Base-by-base conservation (phyloP, 1,140 invertebrate species). In the Vollenhovia emeryi region DNA sequence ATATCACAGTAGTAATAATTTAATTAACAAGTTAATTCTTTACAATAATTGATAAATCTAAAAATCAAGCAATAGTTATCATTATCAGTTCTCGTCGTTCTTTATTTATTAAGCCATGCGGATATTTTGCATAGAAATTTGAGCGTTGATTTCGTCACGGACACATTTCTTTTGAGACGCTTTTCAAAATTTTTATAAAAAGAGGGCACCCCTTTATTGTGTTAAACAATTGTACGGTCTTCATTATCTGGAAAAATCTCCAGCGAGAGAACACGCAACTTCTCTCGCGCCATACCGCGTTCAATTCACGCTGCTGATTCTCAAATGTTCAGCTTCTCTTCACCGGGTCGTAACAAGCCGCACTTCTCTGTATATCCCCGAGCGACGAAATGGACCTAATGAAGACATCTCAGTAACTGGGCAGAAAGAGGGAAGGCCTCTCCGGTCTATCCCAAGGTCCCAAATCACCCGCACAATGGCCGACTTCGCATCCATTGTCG, bases 351-450 rank as follows among this genome's bases (percentile, higher is more conserved):
- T 85, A 85, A 85, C 83, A 50, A 85, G 74, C 69, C 24, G 55
- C 71, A 48, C 69, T 84, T 84, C 59, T 48, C 83, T 66, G 36
- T 85, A 43, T 69, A 76, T 79, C 48, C 43, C 60, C 27, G n/a
- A 85, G 59, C 59, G 74, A 60, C 83, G 59, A 85, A 85, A 50
- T 78, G 60, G 60, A 74, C 73, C 83, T 90, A 90, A 90, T 90
- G 88, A 90, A 90, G 88, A 90, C 87, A 85, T 90, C 80, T 88
- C 75, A 60, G 87, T 73, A 88, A 89, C 86, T 43, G 30, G 69
- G 76, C 48, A 50, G 75, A 82, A 71, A 73, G 84, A 85, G 50
- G 86, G 33, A 86, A 50, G 71, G 71, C n/a, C 71, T 43, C 59
- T 55, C 18, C 64, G 40, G 43, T 40, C 55, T 36, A 27, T 66